phyloP scores from a whole-genome alignment of 2,113 vertebrate genomes.

The Madoqua kirkii region DNA sequence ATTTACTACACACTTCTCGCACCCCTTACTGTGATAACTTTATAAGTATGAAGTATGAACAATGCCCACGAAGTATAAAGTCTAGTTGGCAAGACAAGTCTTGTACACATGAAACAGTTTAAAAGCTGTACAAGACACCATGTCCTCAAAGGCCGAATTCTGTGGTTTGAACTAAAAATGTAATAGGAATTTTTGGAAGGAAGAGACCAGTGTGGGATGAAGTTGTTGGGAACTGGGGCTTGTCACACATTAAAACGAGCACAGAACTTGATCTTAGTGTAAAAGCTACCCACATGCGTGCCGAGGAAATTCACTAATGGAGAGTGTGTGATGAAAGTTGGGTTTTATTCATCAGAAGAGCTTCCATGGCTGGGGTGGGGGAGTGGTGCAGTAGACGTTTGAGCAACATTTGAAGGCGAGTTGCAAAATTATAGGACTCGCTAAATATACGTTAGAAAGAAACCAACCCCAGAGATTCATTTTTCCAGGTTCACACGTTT shows the following conservation, averaged over 20 bases:
- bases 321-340: constrained; percentile 34
- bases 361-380: background rate
- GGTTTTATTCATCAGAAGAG: constrained; percentile 31
- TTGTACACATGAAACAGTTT: constrained; percentile 56
- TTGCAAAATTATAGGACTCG: background rate
- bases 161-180: constrained; percentile 65
- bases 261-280: constrained; percentile 40
- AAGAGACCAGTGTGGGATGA: constrained; percentile 55
- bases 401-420: constrained; percentile 33
- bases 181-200: constrained; percentile 57
- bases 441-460: background rate
- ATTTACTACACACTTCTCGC: background rate
- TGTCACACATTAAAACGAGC: constrained; percentile 45
- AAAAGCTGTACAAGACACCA: constrained; percentile 42
- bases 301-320: constrained; percentile 48
- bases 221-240: constrained; percentile 37
- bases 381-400: background rate
- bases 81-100: constrained; percentile 23
- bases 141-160: constrained; percentile 45
- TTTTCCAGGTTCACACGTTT: background rate
- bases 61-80: background rate
- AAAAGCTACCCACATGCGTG: constrained; percentile 38
- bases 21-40: background rate
- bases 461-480: background rate
- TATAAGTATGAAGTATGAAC: constrained; percentile 11